phyloP scores from a whole-genome alignment of 1,140 invertebrate genomes.

The Aporrectodea caliginosa region DNA sequence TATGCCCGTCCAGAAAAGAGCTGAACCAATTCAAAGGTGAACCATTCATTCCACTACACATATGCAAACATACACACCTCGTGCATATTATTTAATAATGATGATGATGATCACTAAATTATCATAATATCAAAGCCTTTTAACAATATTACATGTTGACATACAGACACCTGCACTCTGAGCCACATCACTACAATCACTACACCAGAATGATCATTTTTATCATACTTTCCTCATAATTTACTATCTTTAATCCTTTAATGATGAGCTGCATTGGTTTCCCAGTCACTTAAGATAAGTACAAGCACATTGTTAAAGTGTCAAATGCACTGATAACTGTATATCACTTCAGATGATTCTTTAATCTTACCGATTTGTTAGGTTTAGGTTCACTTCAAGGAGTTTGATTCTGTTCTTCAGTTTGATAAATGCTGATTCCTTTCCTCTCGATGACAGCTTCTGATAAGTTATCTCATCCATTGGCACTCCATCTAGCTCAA shows the following conservation, averaged over 20 bases:
- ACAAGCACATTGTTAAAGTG: too few species aligned
- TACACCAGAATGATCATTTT: too few species aligned
- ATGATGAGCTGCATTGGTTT: too few species aligned
- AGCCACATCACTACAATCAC: neutral
- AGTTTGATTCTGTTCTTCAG: conserved; percentile 92
- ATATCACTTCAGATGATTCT: neutral
- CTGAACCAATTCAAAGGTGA: too few species aligned
- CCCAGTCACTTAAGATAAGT: too few species aligned
- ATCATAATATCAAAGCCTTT: neutral
- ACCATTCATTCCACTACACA: too few species aligned
- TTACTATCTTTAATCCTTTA: too few species aligned
- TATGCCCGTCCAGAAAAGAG: too few species aligned
- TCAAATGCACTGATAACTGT: neutral
- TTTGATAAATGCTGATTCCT: conserved; percentile 88
- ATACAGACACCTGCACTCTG: neutral
- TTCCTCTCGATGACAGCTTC: conserved; percentile 15
- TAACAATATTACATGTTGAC: neutral
- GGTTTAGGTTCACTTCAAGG: conserved; percentile 90
- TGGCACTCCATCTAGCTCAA: neutral
- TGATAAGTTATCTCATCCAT: conserved; percentile 27
- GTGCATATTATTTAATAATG: too few species aligned
- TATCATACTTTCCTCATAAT: too few species aligned
- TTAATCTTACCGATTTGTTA: conserved; percentile 67
- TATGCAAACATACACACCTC: too few species aligned
- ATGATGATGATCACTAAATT: neutral